Percentiles rank a stretch among this genome's conserved stretches.
Conservation (phyloP, 2,888 invertebrate genomes). For the Noctua pronuba region DNA sequence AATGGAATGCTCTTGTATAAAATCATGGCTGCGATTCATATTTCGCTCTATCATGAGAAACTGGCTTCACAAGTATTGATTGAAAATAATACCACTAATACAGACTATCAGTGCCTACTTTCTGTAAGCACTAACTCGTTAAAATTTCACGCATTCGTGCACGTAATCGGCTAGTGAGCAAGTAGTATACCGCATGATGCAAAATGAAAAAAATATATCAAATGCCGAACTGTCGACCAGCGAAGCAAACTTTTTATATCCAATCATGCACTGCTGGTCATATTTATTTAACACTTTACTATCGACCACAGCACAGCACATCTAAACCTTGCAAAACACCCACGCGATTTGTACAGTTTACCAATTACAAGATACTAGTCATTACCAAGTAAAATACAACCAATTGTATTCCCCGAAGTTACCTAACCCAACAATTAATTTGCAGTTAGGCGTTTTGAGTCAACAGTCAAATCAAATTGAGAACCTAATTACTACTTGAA, state of each 20-base stretch:
- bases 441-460: conserved; percentile 16
- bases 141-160: conserved; percentile 80
- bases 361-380: conserved; percentile 33
- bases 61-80: conserved; percentile 26
- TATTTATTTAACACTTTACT: conserved; percentile 30
- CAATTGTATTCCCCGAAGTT: conserved; percentile 48
- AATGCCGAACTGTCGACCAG: conserved; percentile 20
- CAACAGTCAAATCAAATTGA: conserved; percentile 34
- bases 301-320: conserved; percentile 19
- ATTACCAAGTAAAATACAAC: conserved; percentile 39
- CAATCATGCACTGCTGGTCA: conserved; percentile 8
- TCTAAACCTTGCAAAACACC: conserved; percentile 40
- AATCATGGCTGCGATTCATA: conserved; percentile 22
- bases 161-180: conserved; percentile 74
- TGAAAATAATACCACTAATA: conserved; percentile 36
- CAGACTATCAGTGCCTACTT: conserved; percentile 55
- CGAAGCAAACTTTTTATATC: conserved; percentile 20
- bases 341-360: conserved; percentile 34
- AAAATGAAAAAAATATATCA: conserved; percentile 46
- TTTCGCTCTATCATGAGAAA: conserved; percentile 5
- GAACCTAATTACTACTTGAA: conserved; percentile 53
- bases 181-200: conserved; percentile 65
- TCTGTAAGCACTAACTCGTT: conserved; percentile 75
- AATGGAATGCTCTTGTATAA: conserved; percentile 35
- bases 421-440: conserved; percentile 51